Percentiles rank a stretch among this genome's conserved stretches.
Evolutionary conservation across 2,888 invertebrate genomes (phyloP).

Genomic region (Polyommatus iphigenia): DNA sequence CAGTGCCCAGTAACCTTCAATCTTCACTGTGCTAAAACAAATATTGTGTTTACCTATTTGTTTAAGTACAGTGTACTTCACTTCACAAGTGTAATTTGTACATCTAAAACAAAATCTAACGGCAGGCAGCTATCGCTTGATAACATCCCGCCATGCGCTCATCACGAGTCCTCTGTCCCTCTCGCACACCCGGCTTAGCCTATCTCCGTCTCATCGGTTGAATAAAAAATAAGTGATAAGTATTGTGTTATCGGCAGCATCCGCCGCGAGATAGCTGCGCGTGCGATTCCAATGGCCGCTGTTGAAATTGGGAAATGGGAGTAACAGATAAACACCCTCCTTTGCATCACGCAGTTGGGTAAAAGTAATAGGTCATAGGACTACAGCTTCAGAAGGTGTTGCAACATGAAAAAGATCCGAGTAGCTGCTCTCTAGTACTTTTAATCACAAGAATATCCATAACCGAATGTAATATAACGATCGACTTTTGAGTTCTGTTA

Average conservation of each 20-base stretch:
- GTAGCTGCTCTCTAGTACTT: too few species aligned
- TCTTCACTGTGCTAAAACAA: too few species aligned
- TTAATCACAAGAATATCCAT: too few species aligned
- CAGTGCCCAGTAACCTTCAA: too few species aligned
- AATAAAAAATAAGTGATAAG: constrained; percentile 63
- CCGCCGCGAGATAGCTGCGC: constrained; percentile 50
- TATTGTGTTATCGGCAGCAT: constrained; percentile 62
- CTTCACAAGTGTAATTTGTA: neutral
- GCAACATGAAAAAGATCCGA: too few species aligned
- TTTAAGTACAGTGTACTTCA: neutral
- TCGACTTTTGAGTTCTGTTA: too few species aligned
- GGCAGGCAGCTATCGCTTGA: constrained; percentile 45
- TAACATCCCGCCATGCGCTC: constrained; percentile 65
- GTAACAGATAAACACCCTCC: neutral
- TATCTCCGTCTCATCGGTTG: constrained; percentile 54
- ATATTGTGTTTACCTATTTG: neutral
- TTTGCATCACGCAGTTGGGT: neutral
- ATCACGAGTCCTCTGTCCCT: constrained; percentile 60
- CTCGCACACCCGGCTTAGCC: constrained; percentile 50
- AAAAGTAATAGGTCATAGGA: neutral
- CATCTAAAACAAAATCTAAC: constrained; percentile 33
- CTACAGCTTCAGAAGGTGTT: too few species aligned
- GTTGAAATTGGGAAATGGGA: constrained; percentile 30
- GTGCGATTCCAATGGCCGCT: constrained; percentile 32
- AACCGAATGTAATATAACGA: too few species aligned